Percentiles rank a stretch among this genome's conserved stretches.
Conservation (phyloP, 2,888 invertebrate genomes). For the Aspidiotus rigidus region DNA sequence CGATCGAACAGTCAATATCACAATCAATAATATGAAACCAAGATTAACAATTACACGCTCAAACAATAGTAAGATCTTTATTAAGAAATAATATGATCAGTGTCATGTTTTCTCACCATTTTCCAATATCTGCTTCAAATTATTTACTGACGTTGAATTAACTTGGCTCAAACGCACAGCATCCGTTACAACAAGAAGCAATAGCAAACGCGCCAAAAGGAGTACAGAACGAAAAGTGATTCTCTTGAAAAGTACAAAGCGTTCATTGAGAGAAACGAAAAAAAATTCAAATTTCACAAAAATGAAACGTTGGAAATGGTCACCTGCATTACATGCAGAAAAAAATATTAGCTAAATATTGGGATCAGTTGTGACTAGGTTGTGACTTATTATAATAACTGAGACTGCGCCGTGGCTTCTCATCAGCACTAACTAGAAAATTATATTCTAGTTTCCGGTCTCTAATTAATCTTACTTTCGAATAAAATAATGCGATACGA, state of each 20-base stretch:
- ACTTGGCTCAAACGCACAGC: background rate
- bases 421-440: too few species aligned
- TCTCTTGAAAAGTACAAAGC: conserved; percentile 12
- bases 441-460: too few species aligned
- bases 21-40: background rate
- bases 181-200: conserved; percentile 19
- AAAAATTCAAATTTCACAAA: conserved; percentile 3
- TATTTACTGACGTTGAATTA: background rate
- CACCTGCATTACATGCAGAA: too few species aligned
- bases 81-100: background rate
- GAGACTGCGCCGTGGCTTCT: too few species aligned
- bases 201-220: conserved; percentile 30
- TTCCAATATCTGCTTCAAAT: background rate
- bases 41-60: background rate
- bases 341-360: too few species aligned
- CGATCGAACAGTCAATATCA: conserved; percentile 40
- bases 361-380: too few species aligned
- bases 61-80: background rate
- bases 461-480: too few species aligned
- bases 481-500: too few species aligned
- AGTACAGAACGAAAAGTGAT: conserved; percentile 14
- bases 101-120: conserved; percentile 9
- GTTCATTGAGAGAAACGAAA: background rate
- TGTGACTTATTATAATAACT: too few species aligned
- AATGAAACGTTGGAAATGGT: background rate